These are phyloP conservation scores for Emydocephalus ijimae DNA, from an alignment of 2,113 vertebrate species.

Conservation along the genomic window DNA sequence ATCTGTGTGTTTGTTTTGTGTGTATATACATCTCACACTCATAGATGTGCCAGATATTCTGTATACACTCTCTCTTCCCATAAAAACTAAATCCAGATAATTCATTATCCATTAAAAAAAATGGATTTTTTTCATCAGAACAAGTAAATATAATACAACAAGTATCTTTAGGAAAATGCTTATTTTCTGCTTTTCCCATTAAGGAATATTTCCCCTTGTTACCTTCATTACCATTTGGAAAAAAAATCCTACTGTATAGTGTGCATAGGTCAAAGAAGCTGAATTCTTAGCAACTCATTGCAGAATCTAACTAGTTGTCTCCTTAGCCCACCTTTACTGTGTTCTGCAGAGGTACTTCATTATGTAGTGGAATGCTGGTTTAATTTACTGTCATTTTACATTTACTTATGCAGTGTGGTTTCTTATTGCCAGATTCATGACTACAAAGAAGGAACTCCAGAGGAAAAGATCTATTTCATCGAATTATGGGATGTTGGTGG, in stretches of 20 bases:
- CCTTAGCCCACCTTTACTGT: not conserved
- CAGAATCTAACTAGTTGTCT: not conserved
- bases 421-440: constrained; percentile 83
- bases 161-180: not conserved
- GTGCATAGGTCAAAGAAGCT: not conserved
- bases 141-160: not conserved
- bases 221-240: not conserved
- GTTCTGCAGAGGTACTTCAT: not conserved
- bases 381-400: constrained; percentile 7
- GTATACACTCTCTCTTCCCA: not conserved
- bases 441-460: constrained; percentile 96
- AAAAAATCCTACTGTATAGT: not conserved
- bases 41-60: not conserved
- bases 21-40: not conserved
- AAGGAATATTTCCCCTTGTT: not conserved
- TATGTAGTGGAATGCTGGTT: not conserved
- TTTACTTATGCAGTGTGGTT: constrained; percentile 4
- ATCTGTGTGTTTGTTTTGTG: not conserved
- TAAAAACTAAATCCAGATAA: not conserved
- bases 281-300: not conserved
- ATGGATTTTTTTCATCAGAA: not conserved
- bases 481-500: constrained; percentile 98
- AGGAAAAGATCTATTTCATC: constrained; percentile 95
- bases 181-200: not conserved
- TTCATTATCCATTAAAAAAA: not conserved